phyloP scores from a whole-genome alignment of 2,888 invertebrate genomes.

The Mayetiola destructor region DNA sequence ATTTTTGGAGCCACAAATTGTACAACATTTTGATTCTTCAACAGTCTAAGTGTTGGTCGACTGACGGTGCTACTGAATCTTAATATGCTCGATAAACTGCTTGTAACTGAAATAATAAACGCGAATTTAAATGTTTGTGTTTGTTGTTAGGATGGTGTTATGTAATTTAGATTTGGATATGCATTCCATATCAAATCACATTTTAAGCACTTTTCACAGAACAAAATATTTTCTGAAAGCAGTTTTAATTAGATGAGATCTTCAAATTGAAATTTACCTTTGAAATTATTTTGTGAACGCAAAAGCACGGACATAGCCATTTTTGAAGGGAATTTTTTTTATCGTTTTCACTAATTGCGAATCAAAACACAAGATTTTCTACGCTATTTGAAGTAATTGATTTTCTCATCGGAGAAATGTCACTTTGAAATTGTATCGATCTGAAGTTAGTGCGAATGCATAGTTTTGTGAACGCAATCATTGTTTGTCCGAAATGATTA shows the following conservation, averaged over 20 bases:
- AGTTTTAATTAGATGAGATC: not conserved
- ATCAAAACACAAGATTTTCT: not conserved
- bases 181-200: not conserved
- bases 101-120: not conserved
- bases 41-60: not conserved
- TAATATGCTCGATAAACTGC: not conserved
- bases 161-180: not conserved
- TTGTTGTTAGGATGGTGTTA: not conserved
- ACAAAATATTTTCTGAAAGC: not conserved
- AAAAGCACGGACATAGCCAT: conserved; percentile 27
- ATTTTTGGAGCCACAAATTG: not conserved
- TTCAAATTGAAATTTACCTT: conserved; percentile 23
- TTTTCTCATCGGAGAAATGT: not conserved
- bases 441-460: not conserved
- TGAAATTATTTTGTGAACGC: conserved; percentile 26
- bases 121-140: not conserved
- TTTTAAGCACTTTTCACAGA: not conserved
- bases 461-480: not conserved
- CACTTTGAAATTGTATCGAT: not conserved
- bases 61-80: not conserved
- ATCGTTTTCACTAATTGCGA: not conserved
- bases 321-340: conserved; percentile 13
- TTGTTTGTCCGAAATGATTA: conserved; percentile 5
- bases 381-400: not conserved
- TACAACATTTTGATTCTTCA: not conserved